phyloP scores from a whole-genome alignment of 2,797 vertebrate genomes.

The Spinus olivaceus region DNA sequence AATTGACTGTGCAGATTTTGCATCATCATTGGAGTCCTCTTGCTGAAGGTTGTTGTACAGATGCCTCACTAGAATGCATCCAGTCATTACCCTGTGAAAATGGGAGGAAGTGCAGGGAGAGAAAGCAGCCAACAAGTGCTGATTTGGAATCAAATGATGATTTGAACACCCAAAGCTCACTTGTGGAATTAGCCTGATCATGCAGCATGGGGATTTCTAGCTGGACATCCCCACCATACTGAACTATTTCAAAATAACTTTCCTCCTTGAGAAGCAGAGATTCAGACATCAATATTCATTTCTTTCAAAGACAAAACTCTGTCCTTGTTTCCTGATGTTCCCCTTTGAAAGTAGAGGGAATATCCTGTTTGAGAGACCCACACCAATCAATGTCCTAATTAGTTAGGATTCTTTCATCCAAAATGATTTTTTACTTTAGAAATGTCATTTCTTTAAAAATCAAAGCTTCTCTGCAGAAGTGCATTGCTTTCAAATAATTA shows the following conservation, averaged over 20 bases:
- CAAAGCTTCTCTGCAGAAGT: conserved; percentile 19
- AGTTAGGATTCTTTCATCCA: not conserved
- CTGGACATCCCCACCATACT: not conserved
- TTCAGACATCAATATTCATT: not conserved
- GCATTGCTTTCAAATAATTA: conserved; percentile 9
- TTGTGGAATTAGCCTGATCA: conserved; percentile 35
- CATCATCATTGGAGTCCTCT: not conserved
- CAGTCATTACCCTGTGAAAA: conserved; percentile 19
- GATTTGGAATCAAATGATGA: not conserved
- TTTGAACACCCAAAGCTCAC: not conserved
- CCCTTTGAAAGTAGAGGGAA: not conserved
- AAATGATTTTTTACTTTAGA: conserved; percentile 34
- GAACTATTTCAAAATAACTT: not conserved
- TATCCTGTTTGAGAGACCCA: not conserved
- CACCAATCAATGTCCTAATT: not conserved
- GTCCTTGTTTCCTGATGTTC: conserved; percentile 4
- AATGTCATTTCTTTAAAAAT: conserved; percentile 31
- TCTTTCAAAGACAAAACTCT: not conserved
- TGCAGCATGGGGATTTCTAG: not conserved
- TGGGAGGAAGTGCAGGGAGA: not conserved
- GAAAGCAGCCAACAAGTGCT: not conserved
- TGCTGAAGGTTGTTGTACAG: conserved; percentile 25
- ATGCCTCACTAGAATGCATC: conserved; percentile 9
- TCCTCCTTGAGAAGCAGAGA: not conserved
- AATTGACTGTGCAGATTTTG: not conserved